Conservation (phyloP, 2,797 vertebrate species). For the Xenops minutus region DNA sequence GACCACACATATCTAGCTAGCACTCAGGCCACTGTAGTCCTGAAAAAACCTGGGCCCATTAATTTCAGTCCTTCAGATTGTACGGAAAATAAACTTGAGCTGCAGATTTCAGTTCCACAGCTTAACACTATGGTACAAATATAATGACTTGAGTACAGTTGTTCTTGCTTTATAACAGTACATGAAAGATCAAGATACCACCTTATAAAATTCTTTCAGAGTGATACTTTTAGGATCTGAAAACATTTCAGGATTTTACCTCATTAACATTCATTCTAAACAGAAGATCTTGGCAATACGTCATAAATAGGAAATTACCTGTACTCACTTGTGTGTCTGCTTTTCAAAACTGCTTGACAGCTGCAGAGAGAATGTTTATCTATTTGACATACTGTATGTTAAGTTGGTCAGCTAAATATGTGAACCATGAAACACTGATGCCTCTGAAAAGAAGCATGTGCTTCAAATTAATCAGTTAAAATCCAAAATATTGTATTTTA, state of each 20-base stretch:
- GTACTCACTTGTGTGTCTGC: neutral
- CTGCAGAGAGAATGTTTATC: neutral
- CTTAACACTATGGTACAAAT: neutral
- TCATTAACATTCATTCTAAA: conserved; percentile 8
- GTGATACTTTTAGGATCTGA: neutral
- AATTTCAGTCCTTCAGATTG: neutral
- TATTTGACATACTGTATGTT: neutral
- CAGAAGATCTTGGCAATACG: neutral
- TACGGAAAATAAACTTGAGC: neutral
- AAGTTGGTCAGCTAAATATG: conserved; percentile 10
- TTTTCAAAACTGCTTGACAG: conserved; percentile 27
- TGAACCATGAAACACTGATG: conserved; percentile 1
- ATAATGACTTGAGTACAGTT: neutral
- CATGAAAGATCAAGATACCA: neutral
- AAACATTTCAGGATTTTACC: neutral
- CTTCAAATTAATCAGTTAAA: conserved; percentile 66
- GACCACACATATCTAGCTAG: neutral
- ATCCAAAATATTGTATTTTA: conserved; percentile 13
- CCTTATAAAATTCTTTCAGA: neutral
- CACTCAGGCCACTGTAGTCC: neutral
- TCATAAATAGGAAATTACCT: conserved; percentile 17
- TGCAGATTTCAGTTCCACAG: neutral
- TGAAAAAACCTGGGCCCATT: neutral
- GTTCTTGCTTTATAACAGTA: neutral
- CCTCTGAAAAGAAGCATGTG: conserved; percentile 32